Evolutionary conservation across 2,888 invertebrate genomes (phyloP), one percentile per base, ranked within the genome.

Genomic region (Noctuana brunneofusca): DNA sequence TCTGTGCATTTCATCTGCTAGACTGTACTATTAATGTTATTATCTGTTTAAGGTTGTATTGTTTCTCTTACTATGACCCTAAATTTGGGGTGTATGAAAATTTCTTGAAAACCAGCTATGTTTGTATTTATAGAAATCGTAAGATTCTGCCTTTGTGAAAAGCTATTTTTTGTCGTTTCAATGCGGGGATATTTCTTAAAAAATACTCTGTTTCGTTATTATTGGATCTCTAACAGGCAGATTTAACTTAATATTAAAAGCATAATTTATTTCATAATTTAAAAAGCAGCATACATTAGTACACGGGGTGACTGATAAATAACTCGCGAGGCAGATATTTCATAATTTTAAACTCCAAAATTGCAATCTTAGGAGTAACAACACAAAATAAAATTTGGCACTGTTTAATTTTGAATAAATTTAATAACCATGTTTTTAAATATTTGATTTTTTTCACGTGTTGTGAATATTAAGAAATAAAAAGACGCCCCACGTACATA

Each of bases 181-280:
- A 41, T 1, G 16, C 14, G 3, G 12, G 14, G 78, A 80, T 80
- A 81, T 82, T 81, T 72, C 3, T 14, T 71, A 68, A 70, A 69
- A 68, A 79, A 83, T 84, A 81, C 82, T 83, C 82, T 41, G n/a
- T 68, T 68, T 64, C 59, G 60, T 64, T 66, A 41, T 53, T 11
- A 41, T 63, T 50, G 64, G 71, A 71, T 71, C 72, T 71, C 70
- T 69, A 65, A 72, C 70, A 54, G 43, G 27, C 71, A 69, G 74
- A 70, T 74, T 74, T 78, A 81, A 78, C 81, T 78, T 82, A 81
- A 83, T 81, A 78, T 67, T 72, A 68, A 70, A 75, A 69, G 77
- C 79, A 81, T 86, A 84, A 86, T 85, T 87, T 88, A 86, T 85
- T 84, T 75, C 71, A 71, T 81, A 80, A 71, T 81, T 79, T 74